Base-by-base conservation (phyloP, 2,888 invertebrate species). In the Pyrrhosoma nymphula region DNA sequence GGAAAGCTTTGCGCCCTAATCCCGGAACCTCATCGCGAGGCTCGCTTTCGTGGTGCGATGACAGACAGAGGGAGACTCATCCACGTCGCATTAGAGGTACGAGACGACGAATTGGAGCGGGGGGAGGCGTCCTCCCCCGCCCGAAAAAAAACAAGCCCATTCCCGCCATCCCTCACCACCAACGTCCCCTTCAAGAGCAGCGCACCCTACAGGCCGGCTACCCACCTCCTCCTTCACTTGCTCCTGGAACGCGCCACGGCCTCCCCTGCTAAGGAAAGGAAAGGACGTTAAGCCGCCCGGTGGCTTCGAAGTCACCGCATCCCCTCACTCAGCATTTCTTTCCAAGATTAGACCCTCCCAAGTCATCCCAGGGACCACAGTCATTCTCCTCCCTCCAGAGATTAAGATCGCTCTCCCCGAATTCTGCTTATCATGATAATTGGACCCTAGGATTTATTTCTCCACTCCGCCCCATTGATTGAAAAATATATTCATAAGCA, bases 351-450 rank as follows among this genome's bases (percentile, higher is more conserved):
- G 60, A 23, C 39, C 18, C 35, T 82, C 82, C 60, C 39, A 63
- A 91, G 90, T 60, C 69, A 93, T 63, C 91, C 39, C 20, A n/a
- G 82, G 91, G 55, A 69, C 93, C 47, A 20, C 23, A 69, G 69
- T 93, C 75, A 63, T 69, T 93, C 93, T 75, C 20, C 93, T 75
- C 20, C 60, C 6, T 69, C 55, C 69, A 35, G 47, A 93, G 63
- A 93, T 69, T 55, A 69, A 16, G 39, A 63, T 47, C 69, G 63
- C 69, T 47, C 69, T 60, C 47, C 63, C 63, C 39, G 35, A 91
- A 35, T 91, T 35, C 69, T 93, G 75, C 63, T 93, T 93, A 93
- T 93, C 93, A 93, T 69, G 93, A 93, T 93, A 93, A 93, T 93
- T 47, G 69, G 63, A 16, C 69, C 55, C 69, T 30, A 20, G 56